Evolutionary conservation across 1,140 invertebrate species (phyloP), one percentile per base, ranked within the genome.

Genomic region (Drosophila subobscura): DNA sequence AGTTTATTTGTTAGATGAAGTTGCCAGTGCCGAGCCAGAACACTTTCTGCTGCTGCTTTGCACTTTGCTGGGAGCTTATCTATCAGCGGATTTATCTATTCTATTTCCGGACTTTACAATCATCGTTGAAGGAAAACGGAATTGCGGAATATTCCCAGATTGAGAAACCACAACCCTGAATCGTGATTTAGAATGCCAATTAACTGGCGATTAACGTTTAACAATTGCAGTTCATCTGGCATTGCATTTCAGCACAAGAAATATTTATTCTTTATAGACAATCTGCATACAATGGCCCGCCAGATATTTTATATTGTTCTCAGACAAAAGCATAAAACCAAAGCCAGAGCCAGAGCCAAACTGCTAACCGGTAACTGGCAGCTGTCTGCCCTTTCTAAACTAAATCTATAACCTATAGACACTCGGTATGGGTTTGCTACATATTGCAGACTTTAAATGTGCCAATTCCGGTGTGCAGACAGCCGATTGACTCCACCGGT

Each of bases 391-490:
- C 51, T 65, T 76, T 80, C 56, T 66, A 47, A 66, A 52, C 53
- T 22, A 45, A 16, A 63, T 29, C 44, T 25, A 40, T 44, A 51
- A 22, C 33, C 33, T 37, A 14, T 54, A 45, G 22, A 16, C 52
- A 23, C n/a, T n/a, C n/a, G n/a, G 16, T 46, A 20, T 5, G 10
- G 10, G 16, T 49, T 23, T 67, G 29, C 66, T 23, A 46, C 51
- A 57, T 44, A 63, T 77, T 49, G 42, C 27, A 57, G 16, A 1
- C 1, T 68, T 25, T 16, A 65, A 79, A 64, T 64, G 65, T 68
- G 58, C 42, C 49, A 65, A 77, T 80, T 79, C 64, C 72, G 60
- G 61, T 61, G 44, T 58, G 56, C 22, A 51, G 64, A 79, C 58
- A 57, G 55, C 53, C 63, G 49, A 64, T 61, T 55, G 72, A 58